Percentiles rank a stretch among this genome's conserved stretches.
Evolutionary conservation across 2,113 vertebrate species (phyloP).

Genomic region (Vulpes ferrilata): DNA sequence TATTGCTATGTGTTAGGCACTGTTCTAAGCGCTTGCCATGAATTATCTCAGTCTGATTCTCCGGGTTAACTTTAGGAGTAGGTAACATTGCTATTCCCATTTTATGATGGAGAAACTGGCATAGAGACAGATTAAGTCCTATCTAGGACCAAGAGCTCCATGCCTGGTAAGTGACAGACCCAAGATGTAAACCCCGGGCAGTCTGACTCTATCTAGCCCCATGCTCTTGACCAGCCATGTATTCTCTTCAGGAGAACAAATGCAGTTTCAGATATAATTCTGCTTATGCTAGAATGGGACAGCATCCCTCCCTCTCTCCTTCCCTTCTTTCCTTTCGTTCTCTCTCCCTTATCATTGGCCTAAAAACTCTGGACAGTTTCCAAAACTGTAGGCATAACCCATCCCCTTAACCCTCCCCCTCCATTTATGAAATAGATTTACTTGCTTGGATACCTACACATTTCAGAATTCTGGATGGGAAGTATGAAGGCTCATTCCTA

Average conservation of each 20-base stretch:
- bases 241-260: background rate
- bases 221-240: background rate
- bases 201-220: background rate
- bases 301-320: background rate
- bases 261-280: background rate
- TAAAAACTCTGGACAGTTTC: constrained; percentile 1
- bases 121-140: background rate
- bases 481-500: constrained; percentile 70
- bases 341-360: background rate
- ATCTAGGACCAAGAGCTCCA: background rate
- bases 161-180: background rate
- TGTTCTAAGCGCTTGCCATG: background rate
- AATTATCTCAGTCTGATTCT: background rate
- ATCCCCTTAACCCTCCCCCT: too few species aligned
- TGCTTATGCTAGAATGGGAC: background rate
- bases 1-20: background rate
- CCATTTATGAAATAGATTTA: constrained; percentile 61
- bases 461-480: constrained; percentile 72
- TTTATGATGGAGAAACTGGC: background rate
- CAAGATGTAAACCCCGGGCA: background rate
- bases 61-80: background rate
- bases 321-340: too few species aligned
- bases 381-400: background rate
- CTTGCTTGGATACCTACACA: constrained; percentile 69
- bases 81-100: background rate